A percentile compares a stretch with the other conserved stretches of the same genome.
phyloP scores from a whole-genome alignment of 2,797 vertebrate species.

The Erethizon dorsatum region DNA sequence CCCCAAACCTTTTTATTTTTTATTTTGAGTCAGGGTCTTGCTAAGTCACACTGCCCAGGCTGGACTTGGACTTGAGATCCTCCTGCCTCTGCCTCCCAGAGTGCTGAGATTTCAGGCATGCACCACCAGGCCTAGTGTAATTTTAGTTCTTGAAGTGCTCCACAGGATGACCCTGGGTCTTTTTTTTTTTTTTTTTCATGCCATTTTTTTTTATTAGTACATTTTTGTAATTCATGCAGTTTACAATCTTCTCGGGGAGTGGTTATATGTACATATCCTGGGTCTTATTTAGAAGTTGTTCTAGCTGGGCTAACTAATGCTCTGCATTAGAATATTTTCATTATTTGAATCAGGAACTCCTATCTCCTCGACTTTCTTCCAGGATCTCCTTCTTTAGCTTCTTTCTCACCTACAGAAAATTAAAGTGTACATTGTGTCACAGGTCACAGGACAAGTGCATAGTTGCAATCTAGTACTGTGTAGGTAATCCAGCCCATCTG shows the following conservation, averaged over 20 bases:
- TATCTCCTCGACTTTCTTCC: constrained; percentile 33
- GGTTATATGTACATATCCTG: not conserved
- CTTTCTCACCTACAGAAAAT: constrained; percentile 33
- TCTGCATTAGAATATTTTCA: not conserved
- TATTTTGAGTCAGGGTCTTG: not conserved
- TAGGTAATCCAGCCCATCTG: not conserved
- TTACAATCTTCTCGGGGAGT: not conserved
- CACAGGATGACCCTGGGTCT: not conserved
- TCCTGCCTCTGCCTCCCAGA: not conserved
- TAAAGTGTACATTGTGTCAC: not conserved
- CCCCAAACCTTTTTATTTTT: not conserved
- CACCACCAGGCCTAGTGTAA: not conserved
- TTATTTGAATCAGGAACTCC: constrained; percentile 39
- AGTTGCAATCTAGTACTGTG: not conserved
- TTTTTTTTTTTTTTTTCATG: not conserved
- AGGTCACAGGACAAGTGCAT: constrained; percentile 9
- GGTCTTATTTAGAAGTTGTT: constrained; percentile 60
- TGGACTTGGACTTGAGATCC: not conserved
- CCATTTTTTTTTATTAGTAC: not conserved
- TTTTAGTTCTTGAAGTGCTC: constrained; percentile 44
- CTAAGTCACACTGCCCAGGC: not conserved
- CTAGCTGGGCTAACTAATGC: not conserved
- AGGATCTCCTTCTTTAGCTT: constrained; percentile 20
- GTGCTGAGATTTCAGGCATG: not conserved
- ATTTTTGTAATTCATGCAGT: not conserved